These are phyloP conservation scores for Zootermopsis nevadensis DNA, from an alignment of 2,888 invertebrate genomes.

Conservation along the genomic window DNA sequence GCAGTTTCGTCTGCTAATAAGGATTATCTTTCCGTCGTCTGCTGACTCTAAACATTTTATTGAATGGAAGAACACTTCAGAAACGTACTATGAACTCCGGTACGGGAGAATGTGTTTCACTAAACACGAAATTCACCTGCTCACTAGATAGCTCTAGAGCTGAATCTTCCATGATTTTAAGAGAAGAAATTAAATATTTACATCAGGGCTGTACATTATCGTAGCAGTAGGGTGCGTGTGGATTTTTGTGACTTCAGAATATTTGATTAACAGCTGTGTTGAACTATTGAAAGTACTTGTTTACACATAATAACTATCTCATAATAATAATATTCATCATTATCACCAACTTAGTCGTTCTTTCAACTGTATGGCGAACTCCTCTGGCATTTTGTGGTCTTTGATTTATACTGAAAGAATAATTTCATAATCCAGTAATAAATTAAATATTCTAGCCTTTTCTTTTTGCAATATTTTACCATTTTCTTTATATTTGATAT, in stretches of 20 bases:
- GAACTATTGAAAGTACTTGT: no score
- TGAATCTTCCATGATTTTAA: background rate
- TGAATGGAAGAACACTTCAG: constrained; percentile 36
- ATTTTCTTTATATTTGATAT: no score
- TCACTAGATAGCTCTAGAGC: background rate
- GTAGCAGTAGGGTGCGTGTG: background rate
- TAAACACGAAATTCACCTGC: background rate
- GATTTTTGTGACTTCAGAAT: background rate
- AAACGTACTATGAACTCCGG: constrained; percentile 9
- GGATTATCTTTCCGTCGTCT: constrained; percentile 33
- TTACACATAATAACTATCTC: no score
- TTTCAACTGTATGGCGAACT: no score
- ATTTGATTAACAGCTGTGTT: no score
- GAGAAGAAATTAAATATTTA: constrained; percentile 8
- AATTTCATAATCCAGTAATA: no score
- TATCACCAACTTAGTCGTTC: no score
- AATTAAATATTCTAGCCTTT: no score
- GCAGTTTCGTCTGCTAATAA: constrained; percentile 14
- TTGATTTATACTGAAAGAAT: no score
- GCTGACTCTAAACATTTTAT: constrained; percentile 24
- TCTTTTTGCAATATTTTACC: no score
- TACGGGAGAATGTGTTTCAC: constrained; percentile 9
- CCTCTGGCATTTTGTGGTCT: no score
- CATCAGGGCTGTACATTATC: background rate
- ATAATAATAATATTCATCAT: no score